Base-by-base conservation (phyloP, 2,113 vertebrate genomes). In the Prunella fulvescens region DNA sequence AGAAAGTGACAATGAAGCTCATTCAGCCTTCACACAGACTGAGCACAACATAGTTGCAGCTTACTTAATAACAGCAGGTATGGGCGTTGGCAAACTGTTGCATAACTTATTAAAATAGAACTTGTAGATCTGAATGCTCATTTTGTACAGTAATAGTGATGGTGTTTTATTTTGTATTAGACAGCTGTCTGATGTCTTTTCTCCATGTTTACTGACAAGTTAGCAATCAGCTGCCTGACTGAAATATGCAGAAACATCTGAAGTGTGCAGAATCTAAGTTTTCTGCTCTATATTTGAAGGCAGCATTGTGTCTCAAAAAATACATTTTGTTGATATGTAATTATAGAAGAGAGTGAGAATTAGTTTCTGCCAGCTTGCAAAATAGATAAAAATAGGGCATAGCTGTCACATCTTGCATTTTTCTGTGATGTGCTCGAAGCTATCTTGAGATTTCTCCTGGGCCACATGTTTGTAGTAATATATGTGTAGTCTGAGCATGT, bases 51-150 rank as follows among this genome's bases (percentile, higher is more conserved):
- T 99, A 79, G 98, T 99, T 54, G 99, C 99, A 79, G 97, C 97
- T 96, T 99, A 99, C 83, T 98, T 99, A 82, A 99, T 99, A 76
- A 97, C 98, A 83, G 99, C 99, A 99, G 99, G 99, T 99, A 99
- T 91, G 96, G 71, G 42, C 66, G 15, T 40, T 67, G 65, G 47
- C 72, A 44, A 70, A 60, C 86, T 20, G n/a, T 81, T 92, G 54
- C 1, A 0, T 95, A 67, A 74, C 56, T 88, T 82, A 60, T 82
- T 11, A 28, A 70, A 79, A n/a, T 58, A 51, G 62, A 81, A 47
- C 42, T 70, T 67, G 35, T 84, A 56, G 47, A 50, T 74, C 88
- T 89, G 44, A 70, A 86, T 25, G 54, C 37, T 89, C 69, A 18
- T 50, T 81, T 91, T 76, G n/a, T 83, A 6, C 82, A 47, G 18